Conservation (phyloP, 1,140 invertebrate species). For the Melitaea cinxia region DNA sequence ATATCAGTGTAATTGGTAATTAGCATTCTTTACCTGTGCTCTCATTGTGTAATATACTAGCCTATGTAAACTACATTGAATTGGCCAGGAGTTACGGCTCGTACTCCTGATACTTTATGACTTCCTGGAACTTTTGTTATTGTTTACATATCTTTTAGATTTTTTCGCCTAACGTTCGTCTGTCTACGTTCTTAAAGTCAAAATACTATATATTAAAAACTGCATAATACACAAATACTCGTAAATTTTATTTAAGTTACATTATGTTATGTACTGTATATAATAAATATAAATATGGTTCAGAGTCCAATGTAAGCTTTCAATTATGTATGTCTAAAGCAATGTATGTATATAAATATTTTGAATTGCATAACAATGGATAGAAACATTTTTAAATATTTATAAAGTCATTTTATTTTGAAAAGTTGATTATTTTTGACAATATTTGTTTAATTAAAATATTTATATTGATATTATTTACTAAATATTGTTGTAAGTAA, state of each 20-base stretch:
- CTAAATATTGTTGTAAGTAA: no score
- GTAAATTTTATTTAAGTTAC: conserved; percentile 1
- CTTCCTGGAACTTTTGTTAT: conserved; percentile 9
- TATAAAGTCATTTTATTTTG: no score
- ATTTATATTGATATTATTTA: no score
- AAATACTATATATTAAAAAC: no score
- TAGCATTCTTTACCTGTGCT: conserved; percentile 61
- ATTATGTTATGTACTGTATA: conserved; percentile 10
- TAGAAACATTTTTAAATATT: no score
- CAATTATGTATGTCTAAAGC: neutral
- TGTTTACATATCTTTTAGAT: conserved; percentile 5
- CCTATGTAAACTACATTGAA: conserved; percentile 26
- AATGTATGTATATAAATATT: neutral
- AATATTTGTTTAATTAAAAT: no score
- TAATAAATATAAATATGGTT: conserved; percentile 7
- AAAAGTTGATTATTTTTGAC: no score
- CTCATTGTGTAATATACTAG: conserved; percentile 61
- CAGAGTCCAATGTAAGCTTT: neutral
- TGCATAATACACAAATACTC: neutral
- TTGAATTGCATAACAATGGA: neutral
- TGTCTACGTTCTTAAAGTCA: neutral
- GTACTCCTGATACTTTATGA: conserved; percentile 6
- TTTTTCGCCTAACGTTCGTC: neutral
- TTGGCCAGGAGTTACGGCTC: conserved; percentile 6
- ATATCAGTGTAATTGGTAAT: conserved; percentile 61